Evolutionary conservation across 2,113 vertebrate genomes (phyloP), one percentile per base, ranked within the genome.

Genomic region (Egretta garzetta): DNA sequence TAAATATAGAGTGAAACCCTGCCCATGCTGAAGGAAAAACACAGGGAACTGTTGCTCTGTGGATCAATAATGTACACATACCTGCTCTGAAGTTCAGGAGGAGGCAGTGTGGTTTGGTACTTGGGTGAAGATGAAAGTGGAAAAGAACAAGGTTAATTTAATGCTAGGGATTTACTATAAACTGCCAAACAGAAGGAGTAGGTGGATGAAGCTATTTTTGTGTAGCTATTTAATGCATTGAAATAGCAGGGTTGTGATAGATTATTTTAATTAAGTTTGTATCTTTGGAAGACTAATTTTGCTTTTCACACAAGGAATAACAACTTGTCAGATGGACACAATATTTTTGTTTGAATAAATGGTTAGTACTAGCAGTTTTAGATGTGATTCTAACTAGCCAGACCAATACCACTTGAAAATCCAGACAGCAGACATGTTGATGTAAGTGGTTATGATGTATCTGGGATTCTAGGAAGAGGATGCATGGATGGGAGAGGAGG

Each of bases 111-210:
- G 88, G 87, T 95, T 96, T 77, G 77, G 79, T 90, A 80, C 35
- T 93, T 96, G 93, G 95, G 79, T 76, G 90, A 93, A 96, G 95
- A 96, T 97, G 90, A 96, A 97, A 96, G 87, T 26, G 19, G 20
- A 76, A 91, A 81, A 89, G 56, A 95, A 88, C 28, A 90, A 88
- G 71, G 66, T 82, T 95, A 76, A 93, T 91, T 75, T 96, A 87
- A 95, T 96, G 66, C 70, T 88, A 90, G 81, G 66, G 70, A 56
- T 94, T 90, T 85, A 68, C 80, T 91, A 27, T 94, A 88, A 94
- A 92, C 93, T 85, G 53, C 81, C 80, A 85, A 91, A 64, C 47
- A 96, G 86, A 80, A 93, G 39, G 81, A 94, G 81, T 91, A 93
- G 90, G 95, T 90, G 84, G 90, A 87, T 14, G 17, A 88, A 32